Base-by-base conservation (phyloP, 2,113 vertebrate species). In the Ginglymostoma cirratum region DNA sequence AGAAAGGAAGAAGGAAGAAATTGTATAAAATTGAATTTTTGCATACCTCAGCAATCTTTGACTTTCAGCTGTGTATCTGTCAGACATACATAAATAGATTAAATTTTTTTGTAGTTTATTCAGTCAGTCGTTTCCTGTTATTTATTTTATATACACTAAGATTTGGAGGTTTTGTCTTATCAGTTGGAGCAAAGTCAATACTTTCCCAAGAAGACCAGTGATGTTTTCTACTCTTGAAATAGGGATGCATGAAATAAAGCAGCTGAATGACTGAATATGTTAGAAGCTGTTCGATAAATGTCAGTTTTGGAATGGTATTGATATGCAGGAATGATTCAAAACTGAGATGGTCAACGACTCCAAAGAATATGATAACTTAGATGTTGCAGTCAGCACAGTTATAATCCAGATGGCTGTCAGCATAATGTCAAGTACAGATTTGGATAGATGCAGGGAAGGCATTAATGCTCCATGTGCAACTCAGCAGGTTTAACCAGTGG, bases 21-120 rank as follows among this genome's bases (percentile, higher is more conserved):
- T 83, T 15, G 19, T 92, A 17, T 92, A 92, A 92, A 92, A 65
- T 38, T 21, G 65, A 66, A 66, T 92, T 66, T 34, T 92, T 15
- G 66, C 61, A 23, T 92, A 66, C 30, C 34, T 38, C 21, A 6
- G 30, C 61, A 92, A 92, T 61, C 61, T 66, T 66, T 92, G 89
- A 38, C 89, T 66, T 92, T 65, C 89, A 92, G 55, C 89, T 66
- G 89, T 92, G 89, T 66, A 14, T 19, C 61, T n/a, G 61, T 92
- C 89, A 65, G 89, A 30, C 48, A 34, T n/a, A 24, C 34, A n/a
- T 6, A 80, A 17, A 38, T 10, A 38, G 15, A 80, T 38, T 80
- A 80, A 38, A n/a, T 42, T 80, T n/a, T 38, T 21, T 3, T 80
- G 17, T 92, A 55, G 27, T 92, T 92, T 34, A 65, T 65, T 34